Base-by-base conservation (phyloP, 1,140 invertebrate species). In the Onthophagus taurus region DNA sequence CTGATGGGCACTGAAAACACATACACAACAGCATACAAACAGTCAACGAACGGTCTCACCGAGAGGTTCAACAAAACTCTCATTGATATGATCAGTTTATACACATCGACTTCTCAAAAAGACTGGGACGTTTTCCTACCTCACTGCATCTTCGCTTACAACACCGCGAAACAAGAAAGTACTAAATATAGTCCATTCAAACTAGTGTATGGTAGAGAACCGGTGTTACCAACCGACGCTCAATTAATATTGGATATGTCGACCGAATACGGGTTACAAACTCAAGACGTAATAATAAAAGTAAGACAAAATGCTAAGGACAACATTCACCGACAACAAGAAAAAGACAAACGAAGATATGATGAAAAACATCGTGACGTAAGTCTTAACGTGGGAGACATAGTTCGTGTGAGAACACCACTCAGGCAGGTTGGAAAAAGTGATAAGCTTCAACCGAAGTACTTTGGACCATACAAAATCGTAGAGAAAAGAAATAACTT, bases 281-380 rank as follows among this genome's bases (percentile, higher is more conserved):
- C 23, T 17, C 16, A 33, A 20, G 17, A 31, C 16, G 26, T 21
- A 4, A 17, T 33, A 11, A 8, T 31, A 8, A 2, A 12, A 17
- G 34, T 47, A n/a, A 20, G 33, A 14, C 23, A 31, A 16, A 7
- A 4, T 9, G 47, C 47, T 11, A 26, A 36, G 2, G 14, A 48
- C 12, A 47, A 50, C 29, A 50, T 49, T 14, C 13, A 42, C 5
- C 3, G 18, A 2, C 16, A 47, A 21, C 48, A 49, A 38, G 2
- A 36, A 9, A 47, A 31, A 18, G 46, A 51, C 26, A 47, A 47
- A 44, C 4, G 7, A 19, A 24, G 48, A n/a, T 50, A 50, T 19
- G 48, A 50, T 20, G 7, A 19, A 20, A 35, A 44, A 34, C 48
- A 47, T 29, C 9, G 20, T 38, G 12, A 36, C 1, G 26, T 37